A percentile compares a stretch with the other conserved stretches of the same genome.
Evolutionary conservation across 2,888 invertebrate genomes (phyloP).

Genomic region (Harmothoe impar): DNA sequence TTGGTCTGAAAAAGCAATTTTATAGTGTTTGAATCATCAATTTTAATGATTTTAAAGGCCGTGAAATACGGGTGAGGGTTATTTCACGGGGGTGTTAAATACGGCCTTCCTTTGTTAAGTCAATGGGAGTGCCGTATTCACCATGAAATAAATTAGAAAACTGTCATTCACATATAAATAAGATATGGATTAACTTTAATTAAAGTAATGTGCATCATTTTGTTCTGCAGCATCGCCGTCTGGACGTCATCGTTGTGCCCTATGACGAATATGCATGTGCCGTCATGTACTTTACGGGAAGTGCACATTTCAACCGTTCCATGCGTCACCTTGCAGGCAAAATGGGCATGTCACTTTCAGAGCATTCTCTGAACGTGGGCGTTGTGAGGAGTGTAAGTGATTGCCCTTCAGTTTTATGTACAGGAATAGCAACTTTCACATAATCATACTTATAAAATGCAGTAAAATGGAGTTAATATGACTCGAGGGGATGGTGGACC

Average conservation of each 20-base stretch:
- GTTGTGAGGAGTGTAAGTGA: conserved; percentile 85
- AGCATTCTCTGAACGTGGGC: conserved; percentile 83
- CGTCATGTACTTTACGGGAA: conserved; percentile 85
- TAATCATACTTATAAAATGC: neutral
- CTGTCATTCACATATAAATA: too few relatives aligned
- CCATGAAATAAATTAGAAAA: too few relatives aligned
- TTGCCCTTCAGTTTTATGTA: neutral
- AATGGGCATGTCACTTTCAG: conserved; percentile 84
- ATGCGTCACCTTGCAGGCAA: conserved; percentile 84
- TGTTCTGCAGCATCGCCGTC: conserved; percentile 82
- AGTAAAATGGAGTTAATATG: too few relatives aligned
- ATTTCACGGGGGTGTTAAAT: too few relatives aligned
- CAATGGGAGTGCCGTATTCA: too few relatives aligned
- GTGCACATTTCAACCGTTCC: conserved; percentile 85
- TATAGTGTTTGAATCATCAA: too few relatives aligned
- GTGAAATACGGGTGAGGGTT: too few relatives aligned
- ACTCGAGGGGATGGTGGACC: neutral
- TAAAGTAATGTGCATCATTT: neutral
- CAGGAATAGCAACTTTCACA: neutral
- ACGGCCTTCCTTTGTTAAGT: too few relatives aligned
- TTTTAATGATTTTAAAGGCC: too few relatives aligned
- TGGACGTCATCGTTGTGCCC: conserved; percentile 85
- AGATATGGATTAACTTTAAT: too few relatives aligned
- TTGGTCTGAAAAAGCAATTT: too few relatives aligned
- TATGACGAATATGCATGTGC: conserved; percentile 84